Base-by-base conservation (phyloP, 2,113 vertebrate species). In the Ophiodon elongatus region DNA sequence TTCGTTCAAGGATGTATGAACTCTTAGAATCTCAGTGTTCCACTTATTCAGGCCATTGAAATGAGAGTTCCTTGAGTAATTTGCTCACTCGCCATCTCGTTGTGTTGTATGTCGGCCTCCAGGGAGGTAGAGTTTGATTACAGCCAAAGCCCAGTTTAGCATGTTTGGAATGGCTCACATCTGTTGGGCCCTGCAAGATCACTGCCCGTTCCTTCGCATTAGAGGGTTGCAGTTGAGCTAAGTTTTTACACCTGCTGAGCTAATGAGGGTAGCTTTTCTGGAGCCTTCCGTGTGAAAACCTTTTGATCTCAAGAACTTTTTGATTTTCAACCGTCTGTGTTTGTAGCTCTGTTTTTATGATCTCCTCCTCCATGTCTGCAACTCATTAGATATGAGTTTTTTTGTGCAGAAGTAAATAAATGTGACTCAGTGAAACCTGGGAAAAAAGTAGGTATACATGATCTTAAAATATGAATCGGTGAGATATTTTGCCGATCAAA, bases 81-180 rank as follows among this genome's bases (percentile, higher is more conserved):
- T 85, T 69, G 79, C 71, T 66, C 56, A 41, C 70, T 83, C 70
- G 76, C 39, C 41, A 59, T 87, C 85, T 85, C 57, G 13, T 54
- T 47, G 78, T 31, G 10, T 75, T 84, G 35, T 71, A 82, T 62
- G 76, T 71, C 65, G 84, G 76, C 73, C 87, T 90, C 80, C 37
- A 41, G 81, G 71, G 82, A 87, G 59, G 73, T 76, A 85, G 73
- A 69, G 73, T 83, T 91, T 88, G 83, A 91, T 90, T 88, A 86
- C 35, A 85, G 79, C 81, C 88, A 76, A 85, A 83, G 68, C 73
- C 86, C 43, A 79, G 85, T 91, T 91, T 84, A 88, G 80, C 82
- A 89, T 92, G 87, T 90, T 85, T 65, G 83, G 66, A 87, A 83
- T 76, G 85, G 67, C 54, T 75, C 35, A 23, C 80, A 91, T 91